Evolutionary conservation across 2,888 invertebrate genomes (phyloP), one percentile per base, ranked within the genome.

Genomic region (Melanostoma scalare): DNA sequence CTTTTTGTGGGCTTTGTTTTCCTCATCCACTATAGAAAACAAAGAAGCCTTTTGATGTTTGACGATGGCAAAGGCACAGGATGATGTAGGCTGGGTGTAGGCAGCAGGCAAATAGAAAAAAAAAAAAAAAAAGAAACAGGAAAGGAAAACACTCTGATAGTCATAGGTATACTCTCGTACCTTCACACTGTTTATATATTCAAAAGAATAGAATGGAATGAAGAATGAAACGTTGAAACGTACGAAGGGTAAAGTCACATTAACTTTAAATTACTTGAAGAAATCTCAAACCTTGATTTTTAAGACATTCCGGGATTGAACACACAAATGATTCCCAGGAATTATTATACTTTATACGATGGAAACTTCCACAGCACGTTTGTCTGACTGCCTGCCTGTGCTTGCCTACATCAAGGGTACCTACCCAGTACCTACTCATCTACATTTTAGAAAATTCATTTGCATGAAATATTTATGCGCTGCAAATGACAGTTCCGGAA

Each of bases 21-120:
- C 4, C 36, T 36, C 9, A 6, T n/a, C 40, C 9, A 9, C 36
- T n/a, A 56, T n/a, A 6, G 35, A 65, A 33, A 36, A 44, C 48
- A 55, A 9, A 33, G 36, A 60, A 74, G 60, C 68, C 79, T 79
- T 79, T 79, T 79, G 79, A 79, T 74, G 79, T 74, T 55, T 68
- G 55, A 55, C 68, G 42, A 42, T 30, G 50, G 5, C 30, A 9
- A 38, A 9, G n/a, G 20, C 20, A 20, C 20, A 20, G 20, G 20
- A 20, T 20, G 20, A 20, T 20, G 20, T 20, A 20, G 20, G 20
- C 20, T 20, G 1, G 1, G 20, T 40, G 40, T 58, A 42, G 52
- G 36, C 50, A 40, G 20, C 20, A 20, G 20, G 20, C 20, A 20
- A 20, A 20, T 20, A 20, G 20, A 20, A 20, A 20, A 20, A 20